Evolutionary conservation across 2,888 invertebrate species (phyloP).

Genomic region (Megalurothrips usitatus): DNA sequence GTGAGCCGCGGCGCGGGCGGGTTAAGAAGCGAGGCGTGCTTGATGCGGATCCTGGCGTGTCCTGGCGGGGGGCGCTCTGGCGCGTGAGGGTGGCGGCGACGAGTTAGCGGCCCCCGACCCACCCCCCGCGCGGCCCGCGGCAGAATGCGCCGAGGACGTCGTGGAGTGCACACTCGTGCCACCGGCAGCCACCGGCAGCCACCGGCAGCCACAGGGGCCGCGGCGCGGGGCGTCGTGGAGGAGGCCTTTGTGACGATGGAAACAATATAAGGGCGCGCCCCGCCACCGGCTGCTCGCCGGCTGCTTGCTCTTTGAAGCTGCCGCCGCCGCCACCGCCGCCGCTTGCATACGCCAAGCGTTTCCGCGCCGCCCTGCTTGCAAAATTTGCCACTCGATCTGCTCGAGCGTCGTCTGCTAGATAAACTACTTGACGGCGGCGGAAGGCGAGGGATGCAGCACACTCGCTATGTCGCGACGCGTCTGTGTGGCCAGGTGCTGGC

Average conservation of each 20-base stretch:
- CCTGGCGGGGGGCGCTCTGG: too few relatives aligned
- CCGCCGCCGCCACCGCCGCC: too few relatives aligned
- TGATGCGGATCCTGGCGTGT: too few relatives aligned
- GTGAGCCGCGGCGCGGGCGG: too few relatives aligned
- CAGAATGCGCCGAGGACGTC: neutral
- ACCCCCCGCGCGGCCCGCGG: neutral
- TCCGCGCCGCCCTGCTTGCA: neutral
- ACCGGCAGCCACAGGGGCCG: neutral
- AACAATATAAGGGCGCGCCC: neutral
- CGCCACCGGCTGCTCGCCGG: neutral
- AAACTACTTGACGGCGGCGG: too few relatives aligned
- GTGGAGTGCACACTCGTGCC: neutral
- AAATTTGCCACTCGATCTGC: constrained; percentile 16
- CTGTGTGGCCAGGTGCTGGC: too few relatives aligned
- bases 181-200: neutral
- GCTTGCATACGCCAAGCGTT: neutral
- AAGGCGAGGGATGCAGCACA: too few relatives aligned
- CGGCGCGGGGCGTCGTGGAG: neutral
- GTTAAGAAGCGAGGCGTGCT: too few relatives aligned
- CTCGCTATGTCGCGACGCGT: too few relatives aligned
- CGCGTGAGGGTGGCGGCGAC: too few relatives aligned
- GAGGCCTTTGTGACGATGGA: neutral
- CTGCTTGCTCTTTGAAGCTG: too few relatives aligned
- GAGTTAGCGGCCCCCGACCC: neutral
- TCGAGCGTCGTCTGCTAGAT: neutral